Base-by-base conservation (phyloP, 2,888 invertebrate species). In the Helicoverpa assulta region DNA sequence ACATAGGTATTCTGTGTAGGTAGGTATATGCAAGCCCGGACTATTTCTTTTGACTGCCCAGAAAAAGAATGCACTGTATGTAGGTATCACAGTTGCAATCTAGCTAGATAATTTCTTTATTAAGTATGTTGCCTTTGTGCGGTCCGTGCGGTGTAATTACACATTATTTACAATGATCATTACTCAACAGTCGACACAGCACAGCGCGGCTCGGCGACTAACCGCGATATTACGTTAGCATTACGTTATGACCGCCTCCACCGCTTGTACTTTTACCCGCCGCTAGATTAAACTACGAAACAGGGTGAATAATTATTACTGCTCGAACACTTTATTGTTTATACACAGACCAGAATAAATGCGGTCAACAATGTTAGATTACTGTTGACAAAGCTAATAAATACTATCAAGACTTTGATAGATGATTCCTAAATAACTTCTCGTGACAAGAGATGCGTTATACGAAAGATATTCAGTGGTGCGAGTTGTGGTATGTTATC, bases 151-250 rank as follows among this genome's bases (percentile, higher is more conserved):
- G 76, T 82, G 75, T 86, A 87, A 88, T 89, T 89, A 88, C 84
- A 85, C 86, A 88, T 89, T 88, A 89, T 89, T 87, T 87, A 87
- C 86, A 86, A 87, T 84, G 75, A 82, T 83, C 77, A 85, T 91
- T 91, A 90, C 89, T 86, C 88, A 91, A 91, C 87, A 85, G 84
- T 81, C 82, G 81, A 80, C 85, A 81, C 57, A 71, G 60, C 26
- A 50, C 63, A 53, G 71, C 75, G 70, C 67, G 67, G 71, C 78
- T 67, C 73, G 65, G 80, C 85, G 81, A 79, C 86, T 85, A 83
- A 85, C 85, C 86, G 77, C 85, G 76, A 59, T 74, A 78, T 89
- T 89, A 87, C 88, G 88, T 86, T 88, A 86, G 75, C 67, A 72
- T 82, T 83, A 83, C 82, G 74, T 78, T 82, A 82, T 68, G 57